Conservation (phyloP, 2,113 vertebrate species). For the Chlamydotis undulata region DNA sequence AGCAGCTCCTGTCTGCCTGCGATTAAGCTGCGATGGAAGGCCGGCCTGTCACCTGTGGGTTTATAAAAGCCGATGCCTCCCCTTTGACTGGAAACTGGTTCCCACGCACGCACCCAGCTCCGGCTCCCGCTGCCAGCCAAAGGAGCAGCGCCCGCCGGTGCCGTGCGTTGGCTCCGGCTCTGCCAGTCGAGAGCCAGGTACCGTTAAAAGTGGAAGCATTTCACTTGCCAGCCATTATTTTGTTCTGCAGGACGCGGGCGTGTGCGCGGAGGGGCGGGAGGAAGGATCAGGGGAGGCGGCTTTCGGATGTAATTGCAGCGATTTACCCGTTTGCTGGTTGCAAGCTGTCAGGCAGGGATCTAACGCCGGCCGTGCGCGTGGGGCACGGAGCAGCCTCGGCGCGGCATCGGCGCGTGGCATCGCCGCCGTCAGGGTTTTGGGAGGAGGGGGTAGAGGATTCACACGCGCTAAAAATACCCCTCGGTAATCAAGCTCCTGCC, state of each 20-base stretch:
- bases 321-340: constrained; percentile 67
- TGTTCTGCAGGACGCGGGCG: not conserved
- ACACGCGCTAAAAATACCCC: constrained; percentile 68
- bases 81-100: constrained; percentile 44
- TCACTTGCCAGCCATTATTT: not conserved
- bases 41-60: constrained; percentile 44
- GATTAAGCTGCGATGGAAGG: constrained; percentile 24
- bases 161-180: not conserved
- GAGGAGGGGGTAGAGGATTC: constrained; percentile 47
- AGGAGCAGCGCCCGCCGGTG: not conserved
- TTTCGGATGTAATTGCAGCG: constrained; percentile 55
- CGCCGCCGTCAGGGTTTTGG: not conserved
- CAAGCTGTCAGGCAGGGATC: constrained; percentile 58
- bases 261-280: fast-evolving
- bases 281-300: not conserved
- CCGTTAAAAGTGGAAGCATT: constrained; percentile 13
- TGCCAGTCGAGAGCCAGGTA: not conserved
- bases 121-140: constrained; percentile 25
- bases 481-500: constrained; percentile 38
- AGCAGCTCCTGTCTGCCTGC: constrained; percentile 52
- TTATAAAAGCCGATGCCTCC: constrained; percentile 24
- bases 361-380: not conserved
- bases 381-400: constrained; percentile 51
- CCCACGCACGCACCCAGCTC: not conserved
- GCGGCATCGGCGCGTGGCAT: constrained; percentile 5